Conservation (phyloP, 2,113 vertebrate species). For the Xenopus laevis region DNA sequence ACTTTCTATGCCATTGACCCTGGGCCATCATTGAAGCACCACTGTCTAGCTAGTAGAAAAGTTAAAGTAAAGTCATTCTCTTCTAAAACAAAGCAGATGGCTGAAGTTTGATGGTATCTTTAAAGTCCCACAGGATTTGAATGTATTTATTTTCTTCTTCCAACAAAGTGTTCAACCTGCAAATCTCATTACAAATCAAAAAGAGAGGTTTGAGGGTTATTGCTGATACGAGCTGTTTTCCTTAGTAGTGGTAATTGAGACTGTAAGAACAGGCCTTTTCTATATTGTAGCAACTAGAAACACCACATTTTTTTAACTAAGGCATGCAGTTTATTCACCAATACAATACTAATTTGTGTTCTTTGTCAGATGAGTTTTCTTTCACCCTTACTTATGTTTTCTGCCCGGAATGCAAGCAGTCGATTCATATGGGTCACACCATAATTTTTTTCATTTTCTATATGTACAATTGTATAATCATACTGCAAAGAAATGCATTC, state of each 20-base stretch:
- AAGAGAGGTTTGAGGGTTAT: neutral
- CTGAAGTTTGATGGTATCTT: conserved; percentile 23
- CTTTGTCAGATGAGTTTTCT: no score
- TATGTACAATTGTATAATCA: no score
- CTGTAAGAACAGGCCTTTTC: neutral
- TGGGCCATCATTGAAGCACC: conserved; percentile 1
- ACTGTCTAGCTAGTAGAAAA: conserved; percentile 11
- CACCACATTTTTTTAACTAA: no score
- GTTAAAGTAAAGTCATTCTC: neutral
- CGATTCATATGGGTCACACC: no score
- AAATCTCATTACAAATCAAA: conserved; percentile 20
- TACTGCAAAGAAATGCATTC: no score
- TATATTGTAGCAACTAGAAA: neutral
- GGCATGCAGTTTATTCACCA: no score
- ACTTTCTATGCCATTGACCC: conserved; percentile 14
- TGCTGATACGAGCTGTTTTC: neutral
- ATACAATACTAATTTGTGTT: no score
- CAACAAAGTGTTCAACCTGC: conserved; percentile 21
- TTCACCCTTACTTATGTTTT: no score
- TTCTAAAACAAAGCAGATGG: conserved; percentile 24
- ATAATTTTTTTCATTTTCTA: no score
- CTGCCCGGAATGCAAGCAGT: no score
- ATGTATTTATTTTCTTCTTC: conserved; percentile 31
- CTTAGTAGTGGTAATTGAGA: neutral
- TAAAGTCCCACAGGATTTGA: conserved; percentile 31